Conservation (phyloP, 37 sponge, comb jelly and placozoan genomes). For the Oopsacas minuta region DNA sequence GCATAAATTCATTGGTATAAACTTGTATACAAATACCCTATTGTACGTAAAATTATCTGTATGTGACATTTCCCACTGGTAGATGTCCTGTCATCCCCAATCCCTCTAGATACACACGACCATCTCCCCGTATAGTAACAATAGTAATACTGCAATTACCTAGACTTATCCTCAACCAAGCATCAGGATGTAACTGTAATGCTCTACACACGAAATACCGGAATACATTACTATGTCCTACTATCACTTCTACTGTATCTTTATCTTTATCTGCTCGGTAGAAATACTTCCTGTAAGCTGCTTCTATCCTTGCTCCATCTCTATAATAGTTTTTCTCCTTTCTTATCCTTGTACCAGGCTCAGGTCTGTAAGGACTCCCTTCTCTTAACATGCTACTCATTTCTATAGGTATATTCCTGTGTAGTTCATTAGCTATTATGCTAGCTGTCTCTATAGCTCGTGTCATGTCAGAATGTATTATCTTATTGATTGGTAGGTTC, state of each 20-base stretch:
- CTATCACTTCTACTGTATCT: slow-evolving; percentile 64
- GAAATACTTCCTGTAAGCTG: slow-evolving; percentile 78
- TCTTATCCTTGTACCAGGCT: slow-evolving; percentile 29
- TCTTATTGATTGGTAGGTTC: background rate
- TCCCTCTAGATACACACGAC: slow-evolving; percentile 47
- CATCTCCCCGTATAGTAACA: slow-evolving; percentile 68
- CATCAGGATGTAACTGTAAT: slow-evolving; percentile 85
- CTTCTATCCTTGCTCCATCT: slow-evolving; percentile 86
- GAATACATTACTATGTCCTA: slow-evolving; percentile 89
- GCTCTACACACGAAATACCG: slow-evolving; percentile 94
- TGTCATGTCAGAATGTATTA: slow-evolving; percentile 50
- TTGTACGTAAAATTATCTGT: slow-evolving; percentile 18
- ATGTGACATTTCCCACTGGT: slow-evolving; percentile 68
- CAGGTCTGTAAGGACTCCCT: slow-evolving; percentile 73
- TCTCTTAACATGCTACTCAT: slow-evolving; percentile 57
- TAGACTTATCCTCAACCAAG: slow-evolving; percentile 77
- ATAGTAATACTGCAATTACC: slow-evolving; percentile 78
- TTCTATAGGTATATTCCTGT: slow-evolving; percentile 44
- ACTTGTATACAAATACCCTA: too few species aligned
- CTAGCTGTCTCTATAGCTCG: slow-evolving; percentile 64
- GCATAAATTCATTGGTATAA: too few species aligned
- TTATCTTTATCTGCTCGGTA: slow-evolving; percentile 71
- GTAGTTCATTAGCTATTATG: slow-evolving; percentile 26
- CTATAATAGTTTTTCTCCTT: slow-evolving; percentile 58
- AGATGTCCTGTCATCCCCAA: slow-evolving; percentile 76